Evolutionary conservation across 92 coral and sea anemone species (phyloP), one percentile per base, ranked within the genome.

Genomic region (Palythoa heliodiscus): DNA sequence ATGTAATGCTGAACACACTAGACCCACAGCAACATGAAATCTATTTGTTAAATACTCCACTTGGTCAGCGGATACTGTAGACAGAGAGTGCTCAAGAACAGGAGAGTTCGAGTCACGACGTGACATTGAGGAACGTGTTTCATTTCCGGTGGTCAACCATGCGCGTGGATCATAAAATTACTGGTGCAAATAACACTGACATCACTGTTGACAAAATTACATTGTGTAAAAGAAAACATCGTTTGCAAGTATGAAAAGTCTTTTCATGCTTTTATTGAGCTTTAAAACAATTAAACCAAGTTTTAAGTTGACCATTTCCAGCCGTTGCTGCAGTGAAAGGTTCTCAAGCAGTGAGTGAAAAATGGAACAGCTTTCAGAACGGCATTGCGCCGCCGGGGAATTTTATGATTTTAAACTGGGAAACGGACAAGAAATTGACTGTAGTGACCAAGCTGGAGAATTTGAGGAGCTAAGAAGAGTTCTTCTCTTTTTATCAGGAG

Each of bases 391-490:
- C 43, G 54, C 53, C 73, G 78, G 84, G 19, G 88, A 83, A 37
- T 70, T 87, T 52, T 87, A 70, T 38, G 88, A 87, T 52, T 90
- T 89, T 67, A 90, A 87, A 69, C 60, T 90, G 73, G 74, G 74
- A 63, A 66, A 80, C 40, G 93, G 88, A 20, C 82, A 87, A 52
- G 86, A 77, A 78, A 86, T 71, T 47, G 90, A 83, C 54, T 82
- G 86, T 23, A 73, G 77, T 63, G 88, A 87, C 37, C 77, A 53
- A 37, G 88, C 66, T 23, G 88, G 74, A 2, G 89, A 75, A 47
- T 83, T 58, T 23, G 90, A 89, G 54, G 93, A 91, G n/a, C 91
- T 77, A 9, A 58, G 87, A 75, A 55, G 87, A 55, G 72, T 70
- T 17, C 74, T 91, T 40, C 48, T 89, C 19, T 85, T 68, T 77